These are phyloP conservation scores for Danionella dracula DNA, from an alignment of 2,797 vertebrate species.

Conservation along the genomic window DNA sequence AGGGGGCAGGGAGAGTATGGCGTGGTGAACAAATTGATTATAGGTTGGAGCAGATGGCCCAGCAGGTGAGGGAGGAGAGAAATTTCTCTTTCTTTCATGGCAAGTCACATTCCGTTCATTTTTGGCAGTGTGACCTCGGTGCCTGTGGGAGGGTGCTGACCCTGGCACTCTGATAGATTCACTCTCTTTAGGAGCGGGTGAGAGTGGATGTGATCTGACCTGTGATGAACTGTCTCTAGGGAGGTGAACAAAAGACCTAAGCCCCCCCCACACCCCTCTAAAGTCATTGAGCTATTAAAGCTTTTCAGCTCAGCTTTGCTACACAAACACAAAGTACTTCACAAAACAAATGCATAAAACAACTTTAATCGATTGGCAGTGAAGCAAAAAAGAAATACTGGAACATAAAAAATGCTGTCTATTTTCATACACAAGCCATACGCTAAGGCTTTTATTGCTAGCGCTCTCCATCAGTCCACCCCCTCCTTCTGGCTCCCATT, in stretches of 20 bases:
- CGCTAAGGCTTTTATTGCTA: neutral
- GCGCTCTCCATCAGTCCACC: neutral
- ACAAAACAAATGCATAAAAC: slow-evolving; percentile 17
- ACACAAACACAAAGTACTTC: slow-evolving; percentile 11
- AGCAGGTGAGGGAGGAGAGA: slow-evolving; percentile 64
- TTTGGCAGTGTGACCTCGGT: slow-evolving; percentile 37
- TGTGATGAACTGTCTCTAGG: slow-evolving; percentile 32
- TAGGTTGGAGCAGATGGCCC: slow-evolving; percentile 64
- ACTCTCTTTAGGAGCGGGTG: slow-evolving; percentile 34
- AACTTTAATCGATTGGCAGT: neutral
- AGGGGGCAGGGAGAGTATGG: slow-evolving; percentile 38
- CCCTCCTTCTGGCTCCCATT: slow-evolving; percentile 48
- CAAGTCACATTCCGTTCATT: slow-evolving; percentile 62
- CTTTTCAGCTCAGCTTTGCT: neutral
- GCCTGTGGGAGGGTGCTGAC: slow-evolving; percentile 50
- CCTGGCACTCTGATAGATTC: slow-evolving; percentile 52
- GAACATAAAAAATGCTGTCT: neutral
- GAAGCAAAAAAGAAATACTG: neutral
- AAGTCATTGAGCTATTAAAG: slow-evolving; percentile 28
- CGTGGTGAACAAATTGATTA: slow-evolving; percentile 76
- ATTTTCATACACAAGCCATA: slow-evolving; percentile 10
- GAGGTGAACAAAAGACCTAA: slow-evolving; percentile 25
- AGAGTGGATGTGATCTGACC: slow-evolving; percentile 32
- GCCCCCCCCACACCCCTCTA: slow-evolving; percentile 20
- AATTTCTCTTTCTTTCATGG: slow-evolving; percentile 50